Evolutionary conservation across 1,140 invertebrate genomes (phyloP).

Genomic region (Sycobia sp.): DNA sequence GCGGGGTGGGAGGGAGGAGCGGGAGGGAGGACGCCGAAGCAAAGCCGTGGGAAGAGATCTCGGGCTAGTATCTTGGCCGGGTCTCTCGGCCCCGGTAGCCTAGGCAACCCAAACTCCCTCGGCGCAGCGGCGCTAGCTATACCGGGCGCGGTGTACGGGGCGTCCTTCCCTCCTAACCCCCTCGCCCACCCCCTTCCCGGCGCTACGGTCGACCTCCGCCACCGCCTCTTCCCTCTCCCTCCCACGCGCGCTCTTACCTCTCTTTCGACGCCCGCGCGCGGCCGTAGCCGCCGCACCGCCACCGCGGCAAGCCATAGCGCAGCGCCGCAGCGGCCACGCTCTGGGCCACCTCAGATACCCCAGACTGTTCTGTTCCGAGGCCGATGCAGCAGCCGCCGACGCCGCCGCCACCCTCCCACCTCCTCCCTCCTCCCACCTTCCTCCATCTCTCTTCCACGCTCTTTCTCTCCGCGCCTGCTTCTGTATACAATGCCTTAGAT

Average conservation of each 20-base stretch:
- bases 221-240: slow-evolving; percentile 50
- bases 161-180: slow-evolving; percentile 40
- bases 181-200: slow-evolving; percentile 39
- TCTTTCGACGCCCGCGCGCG: slow-evolving; percentile 54
- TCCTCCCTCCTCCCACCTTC: slow-evolving; percentile 12
- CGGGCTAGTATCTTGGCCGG: slow-evolving; percentile 61
- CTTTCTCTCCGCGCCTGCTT: too few relatives aligned
- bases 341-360: slow-evolving; percentile 60
- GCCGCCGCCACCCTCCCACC: slow-evolving; percentile 30
- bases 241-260: slow-evolving; percentile 40
- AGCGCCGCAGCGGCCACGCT: slow-evolving; percentile 59
- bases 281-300: slow-evolving; percentile 48
- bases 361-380: slow-evolving; percentile 39
- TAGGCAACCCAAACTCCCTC: slow-evolving; percentile 59
- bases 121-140: too few relatives aligned
- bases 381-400: slow-evolving; percentile 8
- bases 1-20: slow-evolving; percentile 36
- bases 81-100: slow-evolving; percentile 59
- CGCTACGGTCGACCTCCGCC: slow-evolving; percentile 36
- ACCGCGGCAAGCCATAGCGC: slow-evolving; percentile 55
- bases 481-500: too few relatives aligned
- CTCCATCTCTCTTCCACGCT: neutral
- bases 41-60: slow-evolving; percentile 44
- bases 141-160: too few relatives aligned
- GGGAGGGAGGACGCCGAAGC: slow-evolving; percentile 25